Evolutionary conservation across 2,888 invertebrate species (phyloP).

Genomic region (Nomada hirtipes): DNA sequence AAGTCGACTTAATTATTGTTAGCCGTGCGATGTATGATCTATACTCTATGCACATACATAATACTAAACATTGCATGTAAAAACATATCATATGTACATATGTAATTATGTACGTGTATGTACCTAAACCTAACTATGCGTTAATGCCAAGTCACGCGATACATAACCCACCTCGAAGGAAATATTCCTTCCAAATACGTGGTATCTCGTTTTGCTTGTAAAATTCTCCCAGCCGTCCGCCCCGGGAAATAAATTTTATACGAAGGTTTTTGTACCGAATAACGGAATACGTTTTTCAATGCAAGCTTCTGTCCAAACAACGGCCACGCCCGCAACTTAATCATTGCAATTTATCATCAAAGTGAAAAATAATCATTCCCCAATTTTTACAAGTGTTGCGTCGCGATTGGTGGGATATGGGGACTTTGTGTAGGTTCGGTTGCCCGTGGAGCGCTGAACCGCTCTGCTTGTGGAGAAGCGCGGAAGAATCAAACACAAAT

Average conservation of each 20-base stretch:
- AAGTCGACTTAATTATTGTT: neutral
- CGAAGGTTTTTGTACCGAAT: conserved; percentile 7
- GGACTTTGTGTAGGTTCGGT: too few relatives aligned
- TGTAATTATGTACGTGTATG: too few relatives aligned
- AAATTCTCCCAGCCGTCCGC: conserved; percentile 4
- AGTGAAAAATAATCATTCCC: conserved; percentile 4
- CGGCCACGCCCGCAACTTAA: conserved; percentile 22
- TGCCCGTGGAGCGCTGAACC: too few relatives aligned
- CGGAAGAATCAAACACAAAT: too few relatives aligned
- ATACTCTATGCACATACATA: neutral
- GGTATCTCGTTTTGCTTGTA: neutral
- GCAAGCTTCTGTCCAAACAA: conserved; percentile 4
- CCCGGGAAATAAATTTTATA: conserved; percentile 1
- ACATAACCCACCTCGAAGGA: conserved; percentile 50
- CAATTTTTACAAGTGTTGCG: neutral
- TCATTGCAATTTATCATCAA: conserved; percentile 36
- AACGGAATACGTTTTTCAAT: conserved; percentile 1
- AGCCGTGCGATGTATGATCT: neutral
- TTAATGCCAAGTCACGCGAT: neutral
- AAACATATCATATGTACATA: too few relatives aligned
- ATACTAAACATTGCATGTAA: neutral
- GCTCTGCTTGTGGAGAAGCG: too few relatives aligned
- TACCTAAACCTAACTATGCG: neutral
- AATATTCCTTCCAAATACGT: conserved; percentile 25
- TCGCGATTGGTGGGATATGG: too few relatives aligned